Base-by-base conservation (phyloP, 2,113 vertebrate genomes). In the Daubentonia madagascariensis region DNA sequence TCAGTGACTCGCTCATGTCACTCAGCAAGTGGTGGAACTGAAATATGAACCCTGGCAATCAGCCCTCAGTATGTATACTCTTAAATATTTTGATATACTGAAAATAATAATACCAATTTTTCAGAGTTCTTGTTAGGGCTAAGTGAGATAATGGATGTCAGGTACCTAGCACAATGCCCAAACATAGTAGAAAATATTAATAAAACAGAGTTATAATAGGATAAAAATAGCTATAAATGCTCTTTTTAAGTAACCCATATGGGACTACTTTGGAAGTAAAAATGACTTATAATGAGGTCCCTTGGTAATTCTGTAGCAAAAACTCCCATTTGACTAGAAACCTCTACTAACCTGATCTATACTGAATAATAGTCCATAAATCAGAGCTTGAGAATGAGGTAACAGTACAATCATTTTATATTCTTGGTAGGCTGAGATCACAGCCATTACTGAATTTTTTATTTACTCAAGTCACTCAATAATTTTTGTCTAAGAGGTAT, bases 321-420 rank as follows among this genome's bases (percentile, higher is more conserved):
- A 92, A 14, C 40, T 92, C 65, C 50, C 57, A 80, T 28, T 85
- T 93, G 50, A 75, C 43, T 68, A 95, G 83, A 91, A 96, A 84
- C 32, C 22, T 70, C 50, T 84, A 84, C 20, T 48, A 76, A 84
- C 3, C 17, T 80, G 35, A 85, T 37, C 23, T 75, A 70, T 20
- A 50, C 8, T 35, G 18, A 54, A 50, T 54, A 85, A 8, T 30
- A 70, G 63, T 45, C n/a, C 22, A 32, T 68, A 85, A 95, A 63
- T 85, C 93, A 89, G 32, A 50, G 35, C 3, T 7, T 48, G 50
- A 94, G 43, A 73, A 45, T 95, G 40, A 96, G 9, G 5, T 43
- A 90, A 65, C 9, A 63, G 37, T 57, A 16, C 45, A 65, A 50
- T 78, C 61, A 91, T 75, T 61, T 93, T 35, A 85, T 48, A 86